phyloP scores from a whole-genome alignment of 2,888 invertebrate species.

The Lepetodrilus schrolli region DNA sequence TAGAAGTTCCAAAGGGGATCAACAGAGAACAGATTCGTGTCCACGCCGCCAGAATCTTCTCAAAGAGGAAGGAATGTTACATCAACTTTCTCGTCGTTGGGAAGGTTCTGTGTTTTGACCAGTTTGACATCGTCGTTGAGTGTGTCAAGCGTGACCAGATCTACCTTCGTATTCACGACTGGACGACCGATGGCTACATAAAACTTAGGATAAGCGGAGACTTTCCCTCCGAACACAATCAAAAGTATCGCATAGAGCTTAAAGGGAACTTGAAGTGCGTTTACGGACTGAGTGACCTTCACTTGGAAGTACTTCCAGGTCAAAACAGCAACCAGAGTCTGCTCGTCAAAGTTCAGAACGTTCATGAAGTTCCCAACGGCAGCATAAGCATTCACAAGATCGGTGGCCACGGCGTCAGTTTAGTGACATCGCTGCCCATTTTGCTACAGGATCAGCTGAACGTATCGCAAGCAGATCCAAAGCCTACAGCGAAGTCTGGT shows the following conservation, averaged over 20 bases:
- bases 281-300: not conserved
- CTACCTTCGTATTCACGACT: constrained; percentile 8
- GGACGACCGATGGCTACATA: not conserved
- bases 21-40: not conserved
- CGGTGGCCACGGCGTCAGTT: not conserved
- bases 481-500: too few relatives aligned
- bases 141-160: constrained; percentile 3
- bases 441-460: not conserved
- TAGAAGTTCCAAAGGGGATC: constrained; percentile 8
- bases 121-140: constrained; percentile 21
- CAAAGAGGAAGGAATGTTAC: not conserved
- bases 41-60: not conserved
- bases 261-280: constrained; percentile 9
- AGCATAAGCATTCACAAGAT: not conserved
- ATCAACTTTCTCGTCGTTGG: constrained; percentile 16
- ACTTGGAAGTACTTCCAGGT: constrained; percentile 11
- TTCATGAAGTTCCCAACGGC: not conserved
- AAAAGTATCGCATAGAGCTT: constrained; percentile 4
- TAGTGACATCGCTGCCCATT: constrained; percentile 9
- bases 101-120: constrained; percentile 1
- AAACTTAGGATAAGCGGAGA: constrained; percentile 20
- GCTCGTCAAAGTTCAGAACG: not conserved
- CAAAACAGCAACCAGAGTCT: constrained; percentile 23
- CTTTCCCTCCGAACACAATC: not conserved
- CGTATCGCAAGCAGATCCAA: too few relatives aligned